These are phyloP conservation scores for Guaruba guarouba DNA, from an alignment of 2,113 vertebrate species.

Conservation along the genomic window DNA sequence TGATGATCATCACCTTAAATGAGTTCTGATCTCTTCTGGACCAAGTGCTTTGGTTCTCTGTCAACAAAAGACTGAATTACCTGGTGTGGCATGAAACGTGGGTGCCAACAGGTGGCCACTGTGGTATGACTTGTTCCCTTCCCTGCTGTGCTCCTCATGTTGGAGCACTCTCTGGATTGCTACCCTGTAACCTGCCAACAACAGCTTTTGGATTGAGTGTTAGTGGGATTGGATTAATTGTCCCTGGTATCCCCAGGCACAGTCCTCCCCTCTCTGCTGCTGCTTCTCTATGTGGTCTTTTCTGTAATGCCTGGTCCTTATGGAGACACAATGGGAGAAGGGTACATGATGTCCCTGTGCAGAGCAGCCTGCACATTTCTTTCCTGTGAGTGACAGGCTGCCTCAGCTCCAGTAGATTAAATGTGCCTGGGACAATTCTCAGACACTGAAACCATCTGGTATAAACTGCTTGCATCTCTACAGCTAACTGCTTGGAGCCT, in stretches of 20 bases:
- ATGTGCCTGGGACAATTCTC: not conserved
- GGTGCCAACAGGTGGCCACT: not conserved
- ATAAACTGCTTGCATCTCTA: not conserved
- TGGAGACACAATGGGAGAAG: not conserved
- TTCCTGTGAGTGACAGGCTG: not conserved
- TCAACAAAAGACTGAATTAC: not conserved
- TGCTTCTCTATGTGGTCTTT: not conserved
- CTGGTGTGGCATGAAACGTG: not conserved
- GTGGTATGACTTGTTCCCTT: not conserved
- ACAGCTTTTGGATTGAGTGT: not conserved
- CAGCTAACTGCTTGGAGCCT: not conserved
- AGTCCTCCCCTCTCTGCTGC: not conserved
- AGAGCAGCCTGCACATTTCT: not conserved
- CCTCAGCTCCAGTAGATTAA: not conserved
- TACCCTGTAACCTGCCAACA: not conserved
- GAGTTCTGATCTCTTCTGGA: not conserved
- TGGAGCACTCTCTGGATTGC: not conserved
- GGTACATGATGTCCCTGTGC: rapidly evolving
- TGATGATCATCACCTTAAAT: not conserved
- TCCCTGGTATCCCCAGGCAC: not conserved
- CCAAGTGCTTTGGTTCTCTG: not conserved
- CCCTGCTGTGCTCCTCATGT: not conserved
- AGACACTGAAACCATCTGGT: not conserved
- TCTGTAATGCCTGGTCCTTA: not conserved
- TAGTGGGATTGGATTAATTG: not conserved